A percentile compares a stretch with the other conserved stretches of the same genome.
Evolutionary conservation across 2,113 vertebrate species (phyloP).

Genomic region (Mesembrinibis cayennensis): DNA sequence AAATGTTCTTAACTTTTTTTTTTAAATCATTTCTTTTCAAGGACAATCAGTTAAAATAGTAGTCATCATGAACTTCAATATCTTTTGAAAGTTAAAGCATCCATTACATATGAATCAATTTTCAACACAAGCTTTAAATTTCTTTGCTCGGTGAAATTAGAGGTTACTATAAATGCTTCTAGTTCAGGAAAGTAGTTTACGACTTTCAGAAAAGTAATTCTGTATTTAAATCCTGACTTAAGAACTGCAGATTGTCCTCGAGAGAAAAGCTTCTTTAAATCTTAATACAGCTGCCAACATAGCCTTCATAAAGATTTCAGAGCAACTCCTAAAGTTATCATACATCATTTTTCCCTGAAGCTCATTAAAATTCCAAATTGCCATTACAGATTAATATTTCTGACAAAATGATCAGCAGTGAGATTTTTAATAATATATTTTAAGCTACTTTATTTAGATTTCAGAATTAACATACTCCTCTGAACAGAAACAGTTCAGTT

Average conservation of each 20-base stretch:
- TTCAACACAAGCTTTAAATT: background rate
- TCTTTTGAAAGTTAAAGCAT: background rate
- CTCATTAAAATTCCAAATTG: background rate
- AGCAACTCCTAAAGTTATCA: background rate
- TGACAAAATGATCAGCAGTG: background rate
- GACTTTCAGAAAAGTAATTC: background rate
- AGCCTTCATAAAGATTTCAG: background rate
- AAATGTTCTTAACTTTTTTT: background rate
- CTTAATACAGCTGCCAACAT: background rate
- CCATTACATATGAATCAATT: background rate
- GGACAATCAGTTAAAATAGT: background rate
- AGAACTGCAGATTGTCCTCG: background rate
- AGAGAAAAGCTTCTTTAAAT: background rate
- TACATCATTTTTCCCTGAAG: background rate
- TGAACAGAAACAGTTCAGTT: background rate
- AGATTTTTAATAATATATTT: slow-evolving; percentile 6
- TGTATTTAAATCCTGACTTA: background rate
- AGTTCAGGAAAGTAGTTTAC: background rate
- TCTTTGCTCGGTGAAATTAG: background rate
- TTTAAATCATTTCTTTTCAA: background rate
- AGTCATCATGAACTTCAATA: background rate
- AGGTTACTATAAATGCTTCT: background rate
- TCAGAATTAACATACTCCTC: background rate
- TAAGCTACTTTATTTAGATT: background rate
- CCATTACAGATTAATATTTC: background rate